Percentiles rank a stretch among this genome's conserved stretches.
Conservation (phyloP, 2,888 invertebrate genomes). For the Hypomecis atomaria region DNA sequence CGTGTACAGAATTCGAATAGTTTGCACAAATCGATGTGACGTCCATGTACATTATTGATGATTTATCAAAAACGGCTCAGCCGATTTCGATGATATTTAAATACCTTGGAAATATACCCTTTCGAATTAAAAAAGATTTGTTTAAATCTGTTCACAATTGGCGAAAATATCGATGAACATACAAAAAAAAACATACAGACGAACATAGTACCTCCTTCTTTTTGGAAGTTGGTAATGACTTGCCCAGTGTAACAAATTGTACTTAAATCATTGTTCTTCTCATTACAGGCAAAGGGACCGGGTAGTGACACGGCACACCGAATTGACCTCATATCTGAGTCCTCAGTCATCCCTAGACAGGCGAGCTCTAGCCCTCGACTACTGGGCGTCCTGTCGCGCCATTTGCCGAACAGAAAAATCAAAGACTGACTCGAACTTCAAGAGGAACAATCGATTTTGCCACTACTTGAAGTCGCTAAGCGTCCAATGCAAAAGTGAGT, state of each 20-base stretch:
- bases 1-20: no score
- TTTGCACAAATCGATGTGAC: no score
- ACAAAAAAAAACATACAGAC: no score
- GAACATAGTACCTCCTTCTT: no score
- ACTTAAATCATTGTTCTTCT: neutral
- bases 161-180: no score
- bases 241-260: neutral
- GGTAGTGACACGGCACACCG: conserved; percentile 63
- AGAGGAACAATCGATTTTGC: conserved; percentile 90
- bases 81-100: no score
- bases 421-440: conserved; percentile 84
- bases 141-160: no score
- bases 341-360: conserved; percentile 78
- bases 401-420: conserved; percentile 88
- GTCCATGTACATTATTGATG: no score
- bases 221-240: no score
- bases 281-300: conserved; percentile 79
- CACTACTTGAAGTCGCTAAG: conserved; percentile 89
- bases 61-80: no score
- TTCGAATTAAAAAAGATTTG: no score
- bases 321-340: conserved; percentile 79
- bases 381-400: conserved; percentile 87
- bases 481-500: conserved; percentile 76
- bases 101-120: no score
- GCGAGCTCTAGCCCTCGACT: conserved; percentile 86